Percentiles rank a stretch among this genome's conserved stretches.
Conservation (phyloP, 2,797 vertebrate species). For the Allobates femoralis region DNA sequence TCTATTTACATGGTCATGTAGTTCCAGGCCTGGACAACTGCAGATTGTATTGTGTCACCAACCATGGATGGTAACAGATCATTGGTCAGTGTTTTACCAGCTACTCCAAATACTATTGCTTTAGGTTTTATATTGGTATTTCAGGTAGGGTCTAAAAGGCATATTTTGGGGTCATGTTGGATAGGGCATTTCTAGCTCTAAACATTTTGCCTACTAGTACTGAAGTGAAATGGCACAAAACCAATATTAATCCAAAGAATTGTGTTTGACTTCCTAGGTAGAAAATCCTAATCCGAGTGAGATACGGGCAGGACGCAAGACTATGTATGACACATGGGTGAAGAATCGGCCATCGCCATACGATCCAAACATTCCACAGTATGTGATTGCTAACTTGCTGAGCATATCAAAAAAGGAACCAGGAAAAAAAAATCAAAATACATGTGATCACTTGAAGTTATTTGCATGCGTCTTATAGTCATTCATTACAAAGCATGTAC, state of each 20-base stretch:
- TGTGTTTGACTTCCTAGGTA: slow-evolving; percentile 36
- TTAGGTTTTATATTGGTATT: background rate
- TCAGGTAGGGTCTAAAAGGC: background rate
- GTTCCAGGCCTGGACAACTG: background rate
- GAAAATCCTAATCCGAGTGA: slow-evolving; percentile 61
- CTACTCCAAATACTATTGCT: background rate
- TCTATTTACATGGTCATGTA: background rate
- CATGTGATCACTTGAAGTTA: too few species aligned
- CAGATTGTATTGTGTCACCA: background rate
- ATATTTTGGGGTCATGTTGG: background rate
- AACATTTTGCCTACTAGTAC: background rate
- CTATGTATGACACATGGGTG: slow-evolving; percentile 59
- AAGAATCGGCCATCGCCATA: slow-evolving; percentile 44
- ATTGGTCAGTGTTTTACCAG: background rate
- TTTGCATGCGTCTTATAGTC: too few species aligned
- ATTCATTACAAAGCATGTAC: too few species aligned
- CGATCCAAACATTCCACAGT: slow-evolving; percentile 45
- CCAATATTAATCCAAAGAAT: background rate
- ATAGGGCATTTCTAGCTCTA: background rate
- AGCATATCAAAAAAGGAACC: too few species aligned
- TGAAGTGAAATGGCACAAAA: background rate
- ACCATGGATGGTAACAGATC: background rate
- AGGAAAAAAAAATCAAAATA: too few species aligned
- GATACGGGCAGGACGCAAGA: slow-evolving; percentile 45
- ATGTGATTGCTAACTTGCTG: background rate